These are phyloP conservation scores for Lates japonicus DNA, from an alignment of 2,797 vertebrate species.

Conservation along the genomic window DNA sequence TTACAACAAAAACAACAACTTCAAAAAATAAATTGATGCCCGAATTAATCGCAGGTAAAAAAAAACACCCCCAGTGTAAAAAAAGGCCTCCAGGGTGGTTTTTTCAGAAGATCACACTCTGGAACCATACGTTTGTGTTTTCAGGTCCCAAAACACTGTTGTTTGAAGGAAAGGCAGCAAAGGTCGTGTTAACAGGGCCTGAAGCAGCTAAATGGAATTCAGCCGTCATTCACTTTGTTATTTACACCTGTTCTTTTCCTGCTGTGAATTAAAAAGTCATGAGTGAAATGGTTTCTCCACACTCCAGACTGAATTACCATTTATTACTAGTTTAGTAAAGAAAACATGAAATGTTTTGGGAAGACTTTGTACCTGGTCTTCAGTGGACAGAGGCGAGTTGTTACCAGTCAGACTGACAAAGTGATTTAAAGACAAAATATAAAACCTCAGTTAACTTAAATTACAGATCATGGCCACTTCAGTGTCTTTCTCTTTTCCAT, in stretches of 20 bases:
- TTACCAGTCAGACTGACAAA: background rate
- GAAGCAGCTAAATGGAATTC: background rate
- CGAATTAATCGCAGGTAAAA: too few species aligned
- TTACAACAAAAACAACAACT: too few species aligned
- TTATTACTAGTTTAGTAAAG: background rate
- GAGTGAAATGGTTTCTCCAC: background rate
- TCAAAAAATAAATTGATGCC: too few species aligned
- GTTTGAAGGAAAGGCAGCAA: too few species aligned
- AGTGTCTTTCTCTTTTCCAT: slow-evolving; percentile 16
- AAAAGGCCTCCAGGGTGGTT: too few species aligned
- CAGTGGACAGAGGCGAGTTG: background rate
- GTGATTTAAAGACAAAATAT: background rate
- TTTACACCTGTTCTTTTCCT: background rate
- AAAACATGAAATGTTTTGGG: background rate
- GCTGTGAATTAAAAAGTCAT: background rate
- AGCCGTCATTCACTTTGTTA: background rate
- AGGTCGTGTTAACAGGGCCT: too few species aligned
- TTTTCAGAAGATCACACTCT: too few species aligned
- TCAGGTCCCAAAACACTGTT: too few species aligned
- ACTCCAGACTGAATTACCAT: background rate
- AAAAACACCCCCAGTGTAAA: too few species aligned
- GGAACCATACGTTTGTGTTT: too few species aligned
- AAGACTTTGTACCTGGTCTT: background rate
- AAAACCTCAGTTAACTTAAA: background rate
- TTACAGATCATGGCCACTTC: background rate